A percentile compares a stretch with the other conserved stretches of the same genome.
phyloP scores from a whole-genome alignment of 2,113 vertebrate species.

The Eleginops maclovinus region DNA sequence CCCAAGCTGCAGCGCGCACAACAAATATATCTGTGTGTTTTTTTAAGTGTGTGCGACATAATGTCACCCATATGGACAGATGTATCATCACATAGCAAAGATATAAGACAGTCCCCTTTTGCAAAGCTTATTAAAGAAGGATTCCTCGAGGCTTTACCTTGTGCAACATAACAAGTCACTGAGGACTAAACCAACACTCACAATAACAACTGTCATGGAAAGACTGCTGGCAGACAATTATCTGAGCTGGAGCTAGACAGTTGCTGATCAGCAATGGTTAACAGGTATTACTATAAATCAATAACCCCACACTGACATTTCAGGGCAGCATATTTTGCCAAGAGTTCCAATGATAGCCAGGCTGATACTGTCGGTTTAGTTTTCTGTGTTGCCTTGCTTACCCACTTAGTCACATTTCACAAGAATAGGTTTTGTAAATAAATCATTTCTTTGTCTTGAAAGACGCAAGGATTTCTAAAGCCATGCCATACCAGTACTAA shows the following conservation, averaged over 20 bases:
- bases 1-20: neutral
- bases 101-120: neutral
- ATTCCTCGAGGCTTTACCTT: neutral
- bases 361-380: neutral
- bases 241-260: neutral
- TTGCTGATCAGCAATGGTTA: neutral
- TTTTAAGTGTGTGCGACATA: accelerated
- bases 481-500: too few species aligned
- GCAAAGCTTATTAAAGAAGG: neutral
- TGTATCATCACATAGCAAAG: neutral
- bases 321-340: neutral
- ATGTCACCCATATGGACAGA: accelerated
- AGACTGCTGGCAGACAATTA: neutral
- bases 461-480: slow-evolving; percentile 1
- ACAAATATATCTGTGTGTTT: neutral
- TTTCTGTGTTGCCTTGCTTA: neutral
- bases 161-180: neutral
- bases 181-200: neutral
- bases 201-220: neutral
- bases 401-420: too few species aligned
- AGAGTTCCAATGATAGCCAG: neutral
- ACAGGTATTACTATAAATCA: neutral
- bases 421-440: too few species aligned
- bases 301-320: neutral
- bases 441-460: too few species aligned